Evolutionary conservation across 2,797 vertebrate species (phyloP), one percentile per base, ranked within the genome.

Genomic region (Poeciliopsis gracilis): DNA sequence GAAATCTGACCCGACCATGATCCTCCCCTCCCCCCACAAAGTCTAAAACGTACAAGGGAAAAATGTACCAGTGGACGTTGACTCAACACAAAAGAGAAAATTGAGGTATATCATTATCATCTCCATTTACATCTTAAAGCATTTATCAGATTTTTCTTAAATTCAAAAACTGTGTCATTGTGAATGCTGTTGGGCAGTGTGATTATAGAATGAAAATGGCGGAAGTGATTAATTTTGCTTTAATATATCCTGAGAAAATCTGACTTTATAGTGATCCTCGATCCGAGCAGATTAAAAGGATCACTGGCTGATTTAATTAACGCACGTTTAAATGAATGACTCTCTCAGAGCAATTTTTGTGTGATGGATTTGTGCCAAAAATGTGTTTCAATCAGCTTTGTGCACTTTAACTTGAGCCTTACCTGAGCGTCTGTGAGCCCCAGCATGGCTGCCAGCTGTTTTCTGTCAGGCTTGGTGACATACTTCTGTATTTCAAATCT

Each of bases 401-500:
- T 38, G 61, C 61, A 41, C 36, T 12, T 67, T 72, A 78, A 38
- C 6, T 1, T 18, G 66, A 49, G 0, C 77, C 95, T 93, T 89
- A 99, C 98, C 96, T 99, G 98, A 30, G 98, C 98, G 1, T 99
- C 98, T 0, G 98, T 99, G 78, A 99, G 97, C 9, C 98, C 98
- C 78, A 99, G 94, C 98, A 99, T 99, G 0, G 98, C 98, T 0
- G 98, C 98, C 89, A 99, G 95, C 90, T 99, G 98, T 86, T 99
- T 99, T 90, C 98, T 94, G 94, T 99, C 98, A 0, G 98, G 98
- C 88, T 99, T 99, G 88, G 98, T 99, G 93, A 99, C 98, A 0
- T 99, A 99, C 82, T 99, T 99, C 94, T 99, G 98, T 70, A 99
- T 98, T 93, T 99, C 98, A 63, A 99, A 99, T 43, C 98, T 95